phyloP scores from a whole-genome alignment of 2,113 vertebrate genomes.

The Apodemus speciosus region DNA sequence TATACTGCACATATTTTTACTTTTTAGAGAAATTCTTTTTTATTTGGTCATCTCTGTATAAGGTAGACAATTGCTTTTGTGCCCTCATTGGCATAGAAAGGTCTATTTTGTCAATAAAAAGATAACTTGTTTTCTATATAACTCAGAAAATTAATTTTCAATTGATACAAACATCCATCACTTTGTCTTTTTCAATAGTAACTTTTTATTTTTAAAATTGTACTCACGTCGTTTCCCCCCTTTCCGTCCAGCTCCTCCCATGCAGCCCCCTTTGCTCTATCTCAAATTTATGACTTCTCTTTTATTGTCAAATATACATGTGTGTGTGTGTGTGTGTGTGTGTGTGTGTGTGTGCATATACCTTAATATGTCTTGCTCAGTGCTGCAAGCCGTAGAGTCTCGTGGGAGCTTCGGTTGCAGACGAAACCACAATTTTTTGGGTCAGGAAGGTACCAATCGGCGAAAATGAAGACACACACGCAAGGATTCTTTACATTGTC shows the following conservation, averaged over 20 bases:
- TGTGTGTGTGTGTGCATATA: not conserved
- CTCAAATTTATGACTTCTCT: not conserved
- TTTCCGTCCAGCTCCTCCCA: not conserved
- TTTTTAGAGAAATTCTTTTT: slow-evolving; percentile 28
- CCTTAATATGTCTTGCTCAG: not conserved
- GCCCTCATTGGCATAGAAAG: not conserved
- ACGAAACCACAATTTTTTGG: too few relatives aligned
- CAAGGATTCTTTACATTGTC: too few relatives aligned
- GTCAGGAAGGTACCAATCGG: too few relatives aligned
- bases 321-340: not conserved
- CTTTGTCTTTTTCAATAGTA: not conserved
- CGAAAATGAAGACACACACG: too few relatives aligned
- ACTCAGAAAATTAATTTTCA: slow-evolving; percentile 23
- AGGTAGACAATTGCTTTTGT: not conserved
- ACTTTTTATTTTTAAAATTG: not conserved
- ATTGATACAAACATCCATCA: not conserved
- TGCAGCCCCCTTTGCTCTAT: not conserved
- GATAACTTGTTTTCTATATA: not conserved
- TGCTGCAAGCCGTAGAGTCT: too few relatives aligned
- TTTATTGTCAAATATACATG: not conserved
- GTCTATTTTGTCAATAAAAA: not conserved
- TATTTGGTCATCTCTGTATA: not conserved
- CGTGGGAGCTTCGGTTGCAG: too few relatives aligned
- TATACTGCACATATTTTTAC: not conserved
- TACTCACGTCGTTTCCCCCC: not conserved